Conservation (phyloP, 2,888 invertebrate species). For the Xestia sexstrigata region DNA sequence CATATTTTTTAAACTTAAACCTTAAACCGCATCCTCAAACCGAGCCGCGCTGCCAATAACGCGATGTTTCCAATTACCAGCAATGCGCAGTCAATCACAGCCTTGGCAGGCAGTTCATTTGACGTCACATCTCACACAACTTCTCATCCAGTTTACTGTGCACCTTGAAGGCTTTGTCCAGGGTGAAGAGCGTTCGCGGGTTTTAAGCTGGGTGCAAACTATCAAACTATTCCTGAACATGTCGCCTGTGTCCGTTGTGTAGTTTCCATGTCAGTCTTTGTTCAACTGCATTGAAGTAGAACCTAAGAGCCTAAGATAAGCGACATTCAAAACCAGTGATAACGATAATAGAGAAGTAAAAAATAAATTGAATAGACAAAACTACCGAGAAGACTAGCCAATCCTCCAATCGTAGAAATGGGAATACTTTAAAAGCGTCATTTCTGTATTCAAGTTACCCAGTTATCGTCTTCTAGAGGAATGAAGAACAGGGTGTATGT, state of each 20-base stretch:
- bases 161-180: neutral
- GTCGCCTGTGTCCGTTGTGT: neutral
- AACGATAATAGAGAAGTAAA: too few relatives aligned
- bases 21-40: constrained; percentile 69
- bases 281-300: neutral
- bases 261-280: neutral
- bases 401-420: too few relatives aligned
- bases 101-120: constrained; percentile 76
- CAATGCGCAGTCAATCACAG: constrained; percentile 82
- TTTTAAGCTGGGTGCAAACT: neutral
- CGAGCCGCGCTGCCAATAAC: constrained; percentile 74
- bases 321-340: neutral
- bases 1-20: constrained; percentile 37
- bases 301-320: neutral
- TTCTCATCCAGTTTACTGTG: constrained; percentile 61
- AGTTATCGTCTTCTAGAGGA: too few relatives aligned
- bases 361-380: too few relatives aligned
- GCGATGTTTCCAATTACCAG: constrained; percentile 81
- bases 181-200: neutral
- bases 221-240: neutral
- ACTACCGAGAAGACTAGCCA: too few relatives aligned
- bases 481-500: neutral
- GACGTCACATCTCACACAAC: constrained; percentile 65
- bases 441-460: too few relatives aligned
- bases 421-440: too few relatives aligned